These are phyloP conservation scores for Myotis yumanensis DNA, from an alignment of 2,113 vertebrate genomes.

Conservation along the genomic window DNA sequence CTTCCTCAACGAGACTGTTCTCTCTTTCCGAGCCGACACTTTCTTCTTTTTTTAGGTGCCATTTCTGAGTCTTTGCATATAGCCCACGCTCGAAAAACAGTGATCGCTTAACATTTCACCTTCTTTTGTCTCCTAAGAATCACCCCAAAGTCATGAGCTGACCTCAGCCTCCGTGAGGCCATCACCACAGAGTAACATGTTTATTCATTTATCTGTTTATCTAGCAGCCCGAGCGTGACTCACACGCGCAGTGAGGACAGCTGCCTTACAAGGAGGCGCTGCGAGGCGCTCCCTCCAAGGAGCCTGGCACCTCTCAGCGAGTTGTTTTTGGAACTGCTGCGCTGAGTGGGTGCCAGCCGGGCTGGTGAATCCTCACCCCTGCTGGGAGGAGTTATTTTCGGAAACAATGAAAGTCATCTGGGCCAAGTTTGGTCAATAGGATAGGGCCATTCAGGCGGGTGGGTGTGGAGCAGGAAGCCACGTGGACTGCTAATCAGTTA, in stretches of 20 bases:
- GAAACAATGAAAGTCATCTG: not conserved
- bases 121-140: conserved; percentile 5
- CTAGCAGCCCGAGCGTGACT: conserved; percentile 16
- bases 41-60: not conserved
- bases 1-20: not conserved
- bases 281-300: not conserved
- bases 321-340: conserved; percentile 49
- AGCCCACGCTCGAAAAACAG: not conserved
- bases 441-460: not conserved
- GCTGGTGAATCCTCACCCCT: conserved; percentile 28
- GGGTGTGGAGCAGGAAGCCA: not conserved
- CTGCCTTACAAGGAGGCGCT: conserved; percentile 31
- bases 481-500: not conserved
- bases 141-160: not conserved
- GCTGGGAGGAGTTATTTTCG: conserved; percentile 47
- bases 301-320: conserved; percentile 48
- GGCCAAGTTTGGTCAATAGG: conserved; percentile 2
- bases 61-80: not conserved
- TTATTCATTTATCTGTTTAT: conserved; percentile 42
- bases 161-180: not conserved
- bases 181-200: not conserved
- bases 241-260: not conserved
- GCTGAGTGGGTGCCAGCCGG: not conserved
- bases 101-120: not conserved
- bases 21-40: not conserved